Evolutionary conservation across 2,797 vertebrate species (phyloP).

Genomic region (Pelodytes ibericus): DNA sequence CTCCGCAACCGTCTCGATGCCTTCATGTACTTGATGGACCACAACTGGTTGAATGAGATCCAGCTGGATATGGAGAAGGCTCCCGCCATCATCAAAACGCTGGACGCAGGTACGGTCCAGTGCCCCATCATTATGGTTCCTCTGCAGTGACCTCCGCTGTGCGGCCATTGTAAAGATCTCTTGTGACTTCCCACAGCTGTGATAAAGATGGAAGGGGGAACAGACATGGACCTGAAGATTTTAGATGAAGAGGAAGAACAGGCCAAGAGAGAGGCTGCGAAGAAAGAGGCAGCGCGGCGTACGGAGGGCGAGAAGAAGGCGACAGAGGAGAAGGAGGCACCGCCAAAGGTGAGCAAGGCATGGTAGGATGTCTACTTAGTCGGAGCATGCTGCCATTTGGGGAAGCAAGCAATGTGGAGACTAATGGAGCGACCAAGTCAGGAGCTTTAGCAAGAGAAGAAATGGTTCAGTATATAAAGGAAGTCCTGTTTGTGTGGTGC

Average conservation of each 20-base stretch:
- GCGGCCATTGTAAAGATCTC: too few relatives aligned
- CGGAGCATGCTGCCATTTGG: too few relatives aligned
- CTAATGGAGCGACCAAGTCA: too few relatives aligned
- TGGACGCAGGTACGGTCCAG: slow-evolving; percentile 81
- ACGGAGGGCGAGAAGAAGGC: slow-evolving; percentile 72
- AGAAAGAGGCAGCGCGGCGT: slow-evolving; percentile 69
- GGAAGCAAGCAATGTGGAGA: too few relatives aligned
- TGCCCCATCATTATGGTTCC: background rate
- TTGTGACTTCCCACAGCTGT: slow-evolving; percentile 73
- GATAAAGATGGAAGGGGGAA: slow-evolving; percentile 95
- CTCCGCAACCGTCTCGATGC: slow-evolving; percentile 84
- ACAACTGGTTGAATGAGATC: slow-evolving; percentile 82
- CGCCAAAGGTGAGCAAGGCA: slow-evolving; percentile 59
- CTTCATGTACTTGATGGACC: slow-evolving; percentile 86
- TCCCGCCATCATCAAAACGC: slow-evolving; percentile 82
- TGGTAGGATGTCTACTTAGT: too few relatives aligned
- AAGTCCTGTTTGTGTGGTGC: background rate
- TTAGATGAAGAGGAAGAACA: slow-evolving; percentile 90
- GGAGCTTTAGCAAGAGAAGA: too few relatives aligned
- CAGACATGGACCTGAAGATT: slow-evolving; percentile 86
- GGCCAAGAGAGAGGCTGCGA: slow-evolving; percentile 73
- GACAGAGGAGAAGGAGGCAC: slow-evolving; percentile 75
- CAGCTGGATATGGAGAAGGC: slow-evolving; percentile 88
- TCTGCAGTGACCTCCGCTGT: background rate
- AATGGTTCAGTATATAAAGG: background rate